Evolutionary conservation across 2,113 vertebrate species (phyloP), one percentile per base, ranked within the genome.

Genomic region (Poicephalus meyeri): DNA sequence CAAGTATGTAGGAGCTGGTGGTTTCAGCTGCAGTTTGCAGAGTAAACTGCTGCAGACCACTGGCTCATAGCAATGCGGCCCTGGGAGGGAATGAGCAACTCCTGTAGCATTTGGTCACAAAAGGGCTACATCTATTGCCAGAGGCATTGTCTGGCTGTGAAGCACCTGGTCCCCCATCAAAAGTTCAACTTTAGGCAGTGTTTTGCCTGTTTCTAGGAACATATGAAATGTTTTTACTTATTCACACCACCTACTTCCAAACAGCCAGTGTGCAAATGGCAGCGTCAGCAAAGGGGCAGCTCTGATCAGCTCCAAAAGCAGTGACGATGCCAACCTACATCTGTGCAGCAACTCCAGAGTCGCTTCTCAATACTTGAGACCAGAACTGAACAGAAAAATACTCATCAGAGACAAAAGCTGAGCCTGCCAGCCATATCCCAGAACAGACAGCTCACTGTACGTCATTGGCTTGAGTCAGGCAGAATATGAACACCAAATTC

Each of bases 101-200:
- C n/a, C 35, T 2, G 3, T 23, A 56, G 37, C 37, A 80, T 56
- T 31, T 10, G 7, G 20, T 20, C 8, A 5, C 0, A 0, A 4
- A 64, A 77, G n/a, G 5, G 16, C 42, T 39, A 13, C 14, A 58
- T 11, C 1, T 33, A 50, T 5, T 47, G 46, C 61, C 71, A 85
- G 56, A 47, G 63, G 66, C 70, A 76, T 10, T 0, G 0, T 26
- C 47, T 35, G 37, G 24, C 46, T 70, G 11, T 0, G 1, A 80
- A 72, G 35, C 11, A 79, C 14, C 35, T 28, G 23, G 16, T 47
- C 7, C 6, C 53, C 16, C 71, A 80, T 42, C 41, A 44, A 6
- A 87, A 88, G 41, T 35, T 76, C 46, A 65, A 56, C 74, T 42
- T 31, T 25, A 49, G 65, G 11, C 17, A 35, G 10, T 14, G 80